Percentiles rank a stretch among this genome's conserved stretches.
Evolutionary conservation across 1,140 invertebrate species (phyloP).

Genomic region (Cydia fagiglandana): DNA sequence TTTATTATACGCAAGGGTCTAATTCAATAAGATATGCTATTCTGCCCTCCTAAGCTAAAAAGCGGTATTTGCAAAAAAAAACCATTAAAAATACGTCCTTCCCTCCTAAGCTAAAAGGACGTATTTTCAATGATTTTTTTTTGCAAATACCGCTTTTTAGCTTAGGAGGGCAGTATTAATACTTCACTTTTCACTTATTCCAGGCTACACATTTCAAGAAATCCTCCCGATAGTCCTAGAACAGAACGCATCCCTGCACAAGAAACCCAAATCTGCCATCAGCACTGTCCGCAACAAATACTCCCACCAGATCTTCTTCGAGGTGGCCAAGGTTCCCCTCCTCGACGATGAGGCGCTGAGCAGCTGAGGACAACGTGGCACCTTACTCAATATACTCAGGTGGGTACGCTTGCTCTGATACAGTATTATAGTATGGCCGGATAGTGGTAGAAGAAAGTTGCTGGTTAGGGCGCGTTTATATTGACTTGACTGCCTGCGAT

Average conservation of each 20-base stretch:
- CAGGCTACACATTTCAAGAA: slow-evolving; percentile 87
- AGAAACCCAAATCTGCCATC: slow-evolving; percentile 86
- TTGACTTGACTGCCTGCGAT: too few relatives aligned
- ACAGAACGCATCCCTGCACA: slow-evolving; percentile 89
- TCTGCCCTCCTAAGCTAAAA: too few relatives aligned
- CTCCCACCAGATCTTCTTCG: slow-evolving; percentile 95
- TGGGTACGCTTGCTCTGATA: slow-evolving; percentile 53
- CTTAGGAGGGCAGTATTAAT: too few relatives aligned
- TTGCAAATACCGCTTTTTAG: too few relatives aligned
- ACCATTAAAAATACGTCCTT: too few relatives aligned
- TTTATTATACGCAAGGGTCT: too few relatives aligned
- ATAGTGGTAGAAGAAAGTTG: background rate
- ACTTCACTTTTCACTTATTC: slow-evolving; percentile 36
- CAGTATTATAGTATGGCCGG: background rate
- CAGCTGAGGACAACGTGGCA: slow-evolving; percentile 52
- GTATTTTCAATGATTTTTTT: too few relatives aligned
- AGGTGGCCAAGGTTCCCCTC: slow-evolving; percentile 87
- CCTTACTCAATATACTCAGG: slow-evolving; percentile 53
- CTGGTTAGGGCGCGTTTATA: too few relatives aligned
- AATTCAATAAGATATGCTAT: slow-evolving; percentile 59
- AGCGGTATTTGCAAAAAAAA: too few relatives aligned
- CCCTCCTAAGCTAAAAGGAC: too few relatives aligned
- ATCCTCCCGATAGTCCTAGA: slow-evolving; percentile 85
- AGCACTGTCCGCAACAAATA: slow-evolving; percentile 96
- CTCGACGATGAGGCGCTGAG: slow-evolving; percentile 68